Evolutionary conservation across 2,113 vertebrate genomes (phyloP).

Genomic region (Glaucidium brasilianum): DNA sequence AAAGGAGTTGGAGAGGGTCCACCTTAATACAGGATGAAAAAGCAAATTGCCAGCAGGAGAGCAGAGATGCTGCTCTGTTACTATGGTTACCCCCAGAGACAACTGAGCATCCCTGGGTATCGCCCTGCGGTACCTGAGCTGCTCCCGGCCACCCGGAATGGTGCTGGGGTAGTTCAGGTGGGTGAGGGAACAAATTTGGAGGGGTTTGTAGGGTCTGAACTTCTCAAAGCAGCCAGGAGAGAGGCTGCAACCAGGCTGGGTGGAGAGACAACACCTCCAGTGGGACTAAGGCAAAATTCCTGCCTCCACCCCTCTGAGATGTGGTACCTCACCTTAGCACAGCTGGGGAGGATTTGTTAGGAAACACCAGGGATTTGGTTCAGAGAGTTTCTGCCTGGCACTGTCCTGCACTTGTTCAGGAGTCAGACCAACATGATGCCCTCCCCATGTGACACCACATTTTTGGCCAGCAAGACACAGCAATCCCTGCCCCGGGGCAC

Average conservation of each 20-base stretch:
- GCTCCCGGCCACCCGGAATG: slow-evolving; percentile 50
- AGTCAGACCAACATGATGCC: neutral
- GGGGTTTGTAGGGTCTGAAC: neutral
- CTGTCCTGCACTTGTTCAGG: neutral
- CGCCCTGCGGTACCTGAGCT: slow-evolving; percentile 52
- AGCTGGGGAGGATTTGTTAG: neutral
- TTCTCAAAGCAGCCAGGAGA: neutral
- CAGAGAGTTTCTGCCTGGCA: neutral
- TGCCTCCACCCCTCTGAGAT: neutral
- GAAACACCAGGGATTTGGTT: neutral
- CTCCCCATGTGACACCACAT: fast-evolving
- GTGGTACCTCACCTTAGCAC: neutral
- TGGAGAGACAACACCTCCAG: neutral
- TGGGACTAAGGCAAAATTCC: neutral
- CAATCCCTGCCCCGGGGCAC: neutral
- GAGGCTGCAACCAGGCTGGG: neutral
- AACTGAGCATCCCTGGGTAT: slow-evolving; percentile 47
- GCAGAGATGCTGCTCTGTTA: slow-evolving; percentile 71
- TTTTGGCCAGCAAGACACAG: neutral
- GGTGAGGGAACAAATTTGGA: neutral
- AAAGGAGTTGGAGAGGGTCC: neutral
- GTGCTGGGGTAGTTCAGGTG: slow-evolving; percentile 41
- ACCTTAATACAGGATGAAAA: slow-evolving; percentile 53
- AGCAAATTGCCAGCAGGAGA: slow-evolving; percentile 53
- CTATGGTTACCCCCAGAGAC: slow-evolving; percentile 69